A percentile compares a stretch with the other conserved stretches of the same genome.
These are phyloP conservation scores for Uloborus plumipes DNA, from an alignment of 2,888 invertebrate genomes.

Conservation along the genomic window DNA sequence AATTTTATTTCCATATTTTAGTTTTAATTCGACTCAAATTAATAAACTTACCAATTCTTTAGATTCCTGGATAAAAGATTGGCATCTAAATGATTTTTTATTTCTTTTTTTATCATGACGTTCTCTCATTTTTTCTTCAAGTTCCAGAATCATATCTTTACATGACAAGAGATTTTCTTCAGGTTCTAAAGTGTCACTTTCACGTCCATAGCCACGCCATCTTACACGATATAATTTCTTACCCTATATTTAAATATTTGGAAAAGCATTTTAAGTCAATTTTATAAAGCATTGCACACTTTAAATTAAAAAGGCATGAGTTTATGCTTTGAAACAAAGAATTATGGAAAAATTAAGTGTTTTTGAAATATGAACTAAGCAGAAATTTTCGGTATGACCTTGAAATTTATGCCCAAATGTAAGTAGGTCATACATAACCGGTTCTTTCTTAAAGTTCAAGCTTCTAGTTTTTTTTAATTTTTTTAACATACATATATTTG, in stretches of 20 bases:
- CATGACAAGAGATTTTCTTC: conserved; percentile 70
- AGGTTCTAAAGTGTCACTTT: conserved; percentile 72
- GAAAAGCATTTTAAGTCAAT: too few species aligned
- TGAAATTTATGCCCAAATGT: too few species aligned
- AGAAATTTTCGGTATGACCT: too few species aligned
- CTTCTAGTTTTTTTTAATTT: too few species aligned
- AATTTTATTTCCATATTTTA: background rate
- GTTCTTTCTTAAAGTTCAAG: too few species aligned
- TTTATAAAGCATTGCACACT: too few species aligned
- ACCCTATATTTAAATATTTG: conserved; percentile 66
- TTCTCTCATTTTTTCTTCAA: conserved; percentile 58
- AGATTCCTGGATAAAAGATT: conserved; percentile 9
- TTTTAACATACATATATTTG: too few species aligned
- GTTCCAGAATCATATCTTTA: conserved; percentile 70
- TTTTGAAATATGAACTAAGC: too few species aligned
- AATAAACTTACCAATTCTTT: conserved; percentile 29
- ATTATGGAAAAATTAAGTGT: too few species aligned
- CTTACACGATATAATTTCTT: conserved; percentile 70
- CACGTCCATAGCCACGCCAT: conserved; percentile 71
- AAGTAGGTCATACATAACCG: too few species aligned
- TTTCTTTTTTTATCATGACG: conserved; percentile 65
- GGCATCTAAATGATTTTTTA: conserved; percentile 66
- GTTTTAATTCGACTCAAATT: background rate
- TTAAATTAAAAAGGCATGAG: too few species aligned
- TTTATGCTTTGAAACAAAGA: too few species aligned